These are phyloP conservation scores for Mobula birostris DNA, from an alignment of 2,113 vertebrate genomes.

Conservation along the genomic window DNA sequence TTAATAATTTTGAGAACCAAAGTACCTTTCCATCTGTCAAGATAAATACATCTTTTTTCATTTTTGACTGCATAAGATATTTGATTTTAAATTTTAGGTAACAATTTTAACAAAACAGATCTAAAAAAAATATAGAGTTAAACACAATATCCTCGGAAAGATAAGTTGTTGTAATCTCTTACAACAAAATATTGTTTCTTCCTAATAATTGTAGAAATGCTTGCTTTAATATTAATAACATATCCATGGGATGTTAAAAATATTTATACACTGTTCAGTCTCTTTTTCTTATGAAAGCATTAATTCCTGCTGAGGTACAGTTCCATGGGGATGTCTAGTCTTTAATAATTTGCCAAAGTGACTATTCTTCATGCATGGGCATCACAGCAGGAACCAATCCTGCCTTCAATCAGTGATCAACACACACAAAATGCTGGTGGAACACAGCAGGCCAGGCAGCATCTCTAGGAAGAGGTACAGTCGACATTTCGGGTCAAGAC, in stretches of 20 bases:
- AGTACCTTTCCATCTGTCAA: neutral
- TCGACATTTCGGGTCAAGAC: too few relatives aligned
- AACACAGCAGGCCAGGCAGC: too few relatives aligned
- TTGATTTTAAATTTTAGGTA: neutral
- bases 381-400: neutral
- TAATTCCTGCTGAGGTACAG: neutral
- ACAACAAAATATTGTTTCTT: neutral
- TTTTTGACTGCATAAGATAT: neutral
- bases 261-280: neutral
- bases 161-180: neutral
- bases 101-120: neutral
- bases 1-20: conserved; percentile 26
- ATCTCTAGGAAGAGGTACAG: too few relatives aligned
- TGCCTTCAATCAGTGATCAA: neutral
- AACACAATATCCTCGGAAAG: neutral
- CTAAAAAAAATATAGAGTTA: neutral
- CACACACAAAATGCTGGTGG: too few relatives aligned
- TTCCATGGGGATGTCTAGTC: neutral
- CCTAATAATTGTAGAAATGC: neutral
- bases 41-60: neutral
- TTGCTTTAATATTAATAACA: too few relatives aligned
- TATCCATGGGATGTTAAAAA: neutral
- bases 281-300: neutral
- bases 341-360: neutral
- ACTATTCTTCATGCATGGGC: neutral